phyloP scores from a whole-genome alignment of 2,113 vertebrate species.

The Xiphias gladius region DNA sequence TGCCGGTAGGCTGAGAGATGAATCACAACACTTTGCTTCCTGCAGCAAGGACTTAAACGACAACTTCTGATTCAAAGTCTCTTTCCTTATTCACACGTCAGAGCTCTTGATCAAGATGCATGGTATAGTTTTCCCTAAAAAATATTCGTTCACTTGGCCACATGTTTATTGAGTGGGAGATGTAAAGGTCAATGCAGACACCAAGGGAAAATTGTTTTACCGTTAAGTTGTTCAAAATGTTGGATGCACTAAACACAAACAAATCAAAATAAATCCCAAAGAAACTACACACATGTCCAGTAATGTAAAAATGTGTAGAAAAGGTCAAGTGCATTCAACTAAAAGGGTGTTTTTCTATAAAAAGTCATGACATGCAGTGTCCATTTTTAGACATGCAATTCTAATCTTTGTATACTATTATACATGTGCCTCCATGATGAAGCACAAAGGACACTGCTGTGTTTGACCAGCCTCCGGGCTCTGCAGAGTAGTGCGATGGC shows the following conservation, averaged over 20 bases:
- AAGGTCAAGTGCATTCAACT: not conserved
- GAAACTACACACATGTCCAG: not conserved
- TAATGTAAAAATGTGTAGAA: not conserved
- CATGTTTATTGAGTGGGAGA: not conserved
- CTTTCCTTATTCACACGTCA: not conserved
- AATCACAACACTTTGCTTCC: too few relatives aligned
- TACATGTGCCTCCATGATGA: conserved; percentile 7
- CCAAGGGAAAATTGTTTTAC: not conserved
- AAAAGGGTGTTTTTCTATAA: not conserved
- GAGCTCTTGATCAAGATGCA: not conserved
- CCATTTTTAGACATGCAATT: not conserved
- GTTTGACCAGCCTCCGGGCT: conserved; percentile 24
- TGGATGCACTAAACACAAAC: not conserved
- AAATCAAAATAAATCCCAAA: not conserved
- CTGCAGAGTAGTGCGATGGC: conserved; percentile 14
- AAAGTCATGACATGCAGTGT: not conserved
- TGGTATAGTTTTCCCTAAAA: conserved; percentile 4
- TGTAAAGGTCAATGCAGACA: conserved; percentile 11
- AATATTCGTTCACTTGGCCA: not conserved
- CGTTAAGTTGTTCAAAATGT: not conserved
- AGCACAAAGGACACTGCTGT: conserved; percentile 45
- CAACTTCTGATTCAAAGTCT: not conserved
- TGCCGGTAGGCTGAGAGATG: not conserved
- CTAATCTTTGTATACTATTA: not conserved
- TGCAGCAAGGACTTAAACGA: not conserved